Evolutionary conservation across 2,113 vertebrate genomes (phyloP).

Genomic region (Odocoileus hemionus): DNA sequence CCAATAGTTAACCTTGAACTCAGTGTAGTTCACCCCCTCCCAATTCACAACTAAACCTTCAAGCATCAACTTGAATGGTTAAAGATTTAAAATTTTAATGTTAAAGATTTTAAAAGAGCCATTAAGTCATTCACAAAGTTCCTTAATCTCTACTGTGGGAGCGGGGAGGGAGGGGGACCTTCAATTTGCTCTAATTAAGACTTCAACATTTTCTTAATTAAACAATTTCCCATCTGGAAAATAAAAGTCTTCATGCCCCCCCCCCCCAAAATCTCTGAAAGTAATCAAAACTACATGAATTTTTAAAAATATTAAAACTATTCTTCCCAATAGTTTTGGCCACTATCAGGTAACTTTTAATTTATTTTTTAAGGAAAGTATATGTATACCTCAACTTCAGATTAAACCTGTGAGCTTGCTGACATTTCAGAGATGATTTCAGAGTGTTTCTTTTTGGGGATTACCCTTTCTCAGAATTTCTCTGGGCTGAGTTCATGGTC

Average conservation of each 20-base stretch:
- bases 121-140: neutral
- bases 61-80: neutral
- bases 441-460: neutral
- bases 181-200: neutral
- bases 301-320: neutral
- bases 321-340: slow-evolving; percentile 5
- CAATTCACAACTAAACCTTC: neutral
- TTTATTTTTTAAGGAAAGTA: neutral
- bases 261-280: neutral
- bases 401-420: neutral
- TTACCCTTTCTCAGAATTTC: neutral
- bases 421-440: neutral
- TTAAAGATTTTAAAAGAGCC: neutral
- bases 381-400: neutral
- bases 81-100: slow-evolving; percentile 6
- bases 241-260: neutral
- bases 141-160: neutral
- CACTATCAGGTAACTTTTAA: neutral
- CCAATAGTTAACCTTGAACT: neutral
- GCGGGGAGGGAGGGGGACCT: fast-evolving
- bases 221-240: neutral
- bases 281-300: neutral
- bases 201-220: slow-evolving; percentile 4
- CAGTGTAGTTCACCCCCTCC: neutral
- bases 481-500: neutral